These are phyloP conservation scores for Apostichopus parvimensis DNA, from an alignment of 35 echinoderm and acorn worm genomes.

Conservation along the genomic window DNA sequence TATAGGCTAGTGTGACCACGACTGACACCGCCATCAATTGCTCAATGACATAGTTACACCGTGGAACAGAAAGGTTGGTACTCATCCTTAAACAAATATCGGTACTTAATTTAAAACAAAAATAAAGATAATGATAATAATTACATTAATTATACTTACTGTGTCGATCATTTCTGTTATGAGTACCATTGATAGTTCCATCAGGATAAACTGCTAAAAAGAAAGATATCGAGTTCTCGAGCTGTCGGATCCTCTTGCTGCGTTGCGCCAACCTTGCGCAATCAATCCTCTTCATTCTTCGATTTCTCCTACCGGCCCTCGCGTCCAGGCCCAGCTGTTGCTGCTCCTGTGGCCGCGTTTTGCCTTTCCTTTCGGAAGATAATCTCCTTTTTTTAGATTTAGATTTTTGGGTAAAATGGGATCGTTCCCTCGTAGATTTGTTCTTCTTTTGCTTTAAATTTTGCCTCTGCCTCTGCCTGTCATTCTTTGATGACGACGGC, in stretches of 20 bases:
- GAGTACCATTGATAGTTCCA: conserved; percentile 1
- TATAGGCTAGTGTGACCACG: too few relatives aligned
- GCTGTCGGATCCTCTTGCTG: background rate
- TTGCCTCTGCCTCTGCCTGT: conserved; percentile 6
- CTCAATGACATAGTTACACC: too few relatives aligned
- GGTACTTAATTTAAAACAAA: too few relatives aligned
- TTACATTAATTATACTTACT: background rate
- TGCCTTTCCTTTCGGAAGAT: background rate
- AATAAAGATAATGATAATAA: too few relatives aligned
- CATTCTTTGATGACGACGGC: background rate
- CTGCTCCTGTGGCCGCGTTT: background rate
- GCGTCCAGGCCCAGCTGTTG: background rate
- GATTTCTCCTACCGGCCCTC: background rate
- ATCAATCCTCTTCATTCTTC: background rate
- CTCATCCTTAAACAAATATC: too few relatives aligned
- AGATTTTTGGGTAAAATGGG: conserved; percentile 3
- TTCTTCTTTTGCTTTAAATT: conserved; percentile 17
- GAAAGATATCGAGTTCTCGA: conserved; percentile 15
- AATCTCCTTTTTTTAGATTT: conserved; percentile 31
- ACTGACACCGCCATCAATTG: too few relatives aligned
- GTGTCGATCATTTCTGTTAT: background rate
- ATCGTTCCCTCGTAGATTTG: background rate
- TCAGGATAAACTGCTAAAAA: conserved; percentile 20
- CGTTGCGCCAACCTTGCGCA: background rate
- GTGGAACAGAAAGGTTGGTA: too few relatives aligned